These are phyloP conservation scores for Eleginops maclovinus DNA, from an alignment of 2,113 vertebrate genomes.

Conservation along the genomic window DNA sequence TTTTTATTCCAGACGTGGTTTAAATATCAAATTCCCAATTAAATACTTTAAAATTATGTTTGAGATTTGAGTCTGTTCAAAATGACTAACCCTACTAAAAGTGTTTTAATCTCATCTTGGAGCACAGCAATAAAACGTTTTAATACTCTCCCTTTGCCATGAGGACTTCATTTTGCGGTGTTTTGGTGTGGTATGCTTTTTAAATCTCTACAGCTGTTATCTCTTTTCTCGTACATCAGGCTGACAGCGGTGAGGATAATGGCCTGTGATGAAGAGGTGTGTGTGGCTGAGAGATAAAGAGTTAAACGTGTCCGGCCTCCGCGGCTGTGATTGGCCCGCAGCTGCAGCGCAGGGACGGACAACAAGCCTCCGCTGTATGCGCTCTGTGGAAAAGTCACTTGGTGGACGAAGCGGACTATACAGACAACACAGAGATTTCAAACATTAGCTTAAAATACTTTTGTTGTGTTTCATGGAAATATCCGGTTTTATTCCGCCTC, in stretches of 20 bases:
- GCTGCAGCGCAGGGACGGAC: constrained; percentile 66
- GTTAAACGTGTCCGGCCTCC: constrained; percentile 54
- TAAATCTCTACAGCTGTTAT: constrained; percentile 1
- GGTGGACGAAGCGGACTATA: constrained; percentile 43
- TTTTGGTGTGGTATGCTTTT: not conserved
- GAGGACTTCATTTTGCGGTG: not conserved
- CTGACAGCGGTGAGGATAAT: constrained; percentile 5
- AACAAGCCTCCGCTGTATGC: constrained; percentile 44
- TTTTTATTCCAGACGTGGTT: not conserved
- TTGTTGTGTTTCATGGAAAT: constrained; percentile 13
- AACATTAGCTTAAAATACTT: not conserved
- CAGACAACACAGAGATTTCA: not conserved
- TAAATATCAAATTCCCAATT: not conserved
- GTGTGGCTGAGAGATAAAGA: constrained; percentile 43
- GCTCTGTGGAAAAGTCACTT: constrained; percentile 54
- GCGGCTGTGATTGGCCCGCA: constrained; percentile 71
- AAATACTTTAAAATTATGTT: not conserved
- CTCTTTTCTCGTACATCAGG: not conserved
- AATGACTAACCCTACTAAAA: not conserved
- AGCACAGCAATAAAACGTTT: not conserved
- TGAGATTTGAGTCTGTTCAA: not conserved
- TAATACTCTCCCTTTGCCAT: not conserved
- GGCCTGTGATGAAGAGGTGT: constrained; percentile 23
- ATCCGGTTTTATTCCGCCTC: not conserved
- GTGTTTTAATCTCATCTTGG: not conserved